Evolutionary conservation across 2,797 vertebrate species (phyloP), one percentile per base, ranked within the genome.

Genomic region (Naso thynnoides): DNA sequence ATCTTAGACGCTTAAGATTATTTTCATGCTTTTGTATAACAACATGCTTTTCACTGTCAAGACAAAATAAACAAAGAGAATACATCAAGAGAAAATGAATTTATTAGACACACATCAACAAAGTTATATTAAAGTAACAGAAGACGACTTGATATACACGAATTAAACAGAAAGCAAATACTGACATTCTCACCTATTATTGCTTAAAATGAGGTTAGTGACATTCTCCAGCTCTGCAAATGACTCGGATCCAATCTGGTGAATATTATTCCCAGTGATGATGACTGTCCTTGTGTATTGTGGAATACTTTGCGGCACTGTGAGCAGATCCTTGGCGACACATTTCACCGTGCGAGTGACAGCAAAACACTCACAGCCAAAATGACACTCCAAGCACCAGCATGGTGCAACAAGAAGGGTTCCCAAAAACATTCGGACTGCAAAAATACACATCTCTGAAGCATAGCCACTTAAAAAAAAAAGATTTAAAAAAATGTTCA

Each of bases 121-220:
- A 70, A 79, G 23, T 54, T 44, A 59, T 11, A 29, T 74, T 31
- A 60, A 31, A 33, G 53, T 45, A 48, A 61, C 16, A 15, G 78
- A 83, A 79, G 52, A 78, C 66, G 13, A 31, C 52, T 80, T 21
- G 6, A 73, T 33, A 54, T 42, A 60, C 73, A 77, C 26, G 5
- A 70, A 55, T 60, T 5, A 53, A 68, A 73, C 31, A 26, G 60
- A 19, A 18, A 41, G n/a, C 33, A 44, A 45, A 76, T 31, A 49
- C 2, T 24, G 42, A 79, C 70, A 78, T 56, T 75, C 93, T 94
- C 91, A 95, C 95, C 94, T 87, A 87, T 95, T 95, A 83, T 93
- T 92, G 88, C 91, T 94, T 65, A 96, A 86, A 70, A 92, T 91
- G 39, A 96, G 74, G 16, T 91, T 92, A 70, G 93, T 95, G 72